Base-by-base conservation (phyloP, 2,113 vertebrate genomes). In the Neopipo cinnamomea region DNA sequence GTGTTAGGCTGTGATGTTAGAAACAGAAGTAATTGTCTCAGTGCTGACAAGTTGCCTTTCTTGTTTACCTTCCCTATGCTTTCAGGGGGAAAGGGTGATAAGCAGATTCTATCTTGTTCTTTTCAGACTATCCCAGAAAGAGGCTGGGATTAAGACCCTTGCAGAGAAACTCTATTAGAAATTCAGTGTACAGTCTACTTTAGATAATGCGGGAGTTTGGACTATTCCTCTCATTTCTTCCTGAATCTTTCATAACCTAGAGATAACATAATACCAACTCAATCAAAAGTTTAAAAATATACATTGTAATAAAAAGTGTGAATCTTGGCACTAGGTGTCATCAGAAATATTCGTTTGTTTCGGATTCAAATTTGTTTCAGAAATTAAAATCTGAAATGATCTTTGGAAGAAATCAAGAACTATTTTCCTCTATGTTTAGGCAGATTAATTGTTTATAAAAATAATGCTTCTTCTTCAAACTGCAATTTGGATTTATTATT, bases 21-120 rank as follows among this genome's bases (percentile, higher is more conserved):
- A 94, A 91, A 77, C 63, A 91, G 71, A 92, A 87, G 61, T 91
- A 96, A 92, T 95, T 96, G 89, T 91, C 70, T 92, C 77, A 87
- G 8, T 87, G 59, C 17, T 76, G 92, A 91, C 80, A 95, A 89
- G 92, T 62, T 93, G 53, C 37, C 41, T 93, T 91, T 87, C 91
- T 75, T 96, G 88, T 96, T 94, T 96, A 96, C 95, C 61, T 88
- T 91, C 59, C 41, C 41, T 73, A 19, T 70, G 56, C 83, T 95
- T 97, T 93, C 79, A 75, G 76, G 78, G 72, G 56, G 25, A 89
- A 93, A 93, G 41, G 88, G 56, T 85, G 83, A 95, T 96, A 95
- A 94, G 76, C 9, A 95, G 95, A 97, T 95, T 95, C 70, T 95
- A 91, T 95, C 94, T 91, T 81, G 46, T 70, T 86, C 46, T 92